A percentile compares a stretch with the other conserved stretches of the same genome.
phyloP scores from a whole-genome alignment of 1,140 invertebrate species.

The Dysdera silvatica region DNA sequence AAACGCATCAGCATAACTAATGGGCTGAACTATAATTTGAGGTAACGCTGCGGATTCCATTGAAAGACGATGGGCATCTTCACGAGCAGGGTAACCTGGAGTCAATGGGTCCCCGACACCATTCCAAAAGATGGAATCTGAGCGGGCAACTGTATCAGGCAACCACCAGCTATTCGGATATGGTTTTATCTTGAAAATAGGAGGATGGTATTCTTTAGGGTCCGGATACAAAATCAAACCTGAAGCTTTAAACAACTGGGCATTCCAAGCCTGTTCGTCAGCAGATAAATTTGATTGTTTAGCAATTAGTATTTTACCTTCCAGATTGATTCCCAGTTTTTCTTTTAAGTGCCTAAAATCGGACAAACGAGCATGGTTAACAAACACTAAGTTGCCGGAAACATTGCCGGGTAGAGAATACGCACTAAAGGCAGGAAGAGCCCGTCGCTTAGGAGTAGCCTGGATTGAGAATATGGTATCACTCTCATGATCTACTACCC shows the following conservation, averaged over 20 bases:
- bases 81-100: conserved; percentile 44
- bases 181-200: conserved; percentile 31
- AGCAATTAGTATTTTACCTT: conserved; percentile 34
- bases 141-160: conserved; percentile 45
- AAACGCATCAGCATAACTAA: conserved; percentile 40
- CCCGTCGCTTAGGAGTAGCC: neutral
- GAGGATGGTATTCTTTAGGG: conserved; percentile 46
- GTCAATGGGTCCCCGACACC: conserved; percentile 50
- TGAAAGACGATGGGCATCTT: conserved; percentile 13
- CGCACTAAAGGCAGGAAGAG: conserved; percentile 24
- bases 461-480: conserved; percentile 1
- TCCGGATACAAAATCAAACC: conserved; percentile 50
- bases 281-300: conserved; percentile 29
- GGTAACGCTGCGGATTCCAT: conserved; percentile 34
- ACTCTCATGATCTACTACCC: conserved; percentile 26
- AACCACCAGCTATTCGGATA: conserved; percentile 49
- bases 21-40: conserved; percentile 45
- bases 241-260: conserved; percentile 33
- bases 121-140: conserved; percentile 41
- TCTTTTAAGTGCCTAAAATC: conserved; percentile 32
- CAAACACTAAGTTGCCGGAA: conserved; percentile 29
- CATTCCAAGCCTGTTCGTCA: conserved; percentile 30
- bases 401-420: conserved; percentile 30
- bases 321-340: conserved; percentile 15
- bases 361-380: conserved; percentile 31